Percentiles rank a stretch among this genome's conserved stretches.
Conservation (phyloP, 2,888 invertebrate species). For the Dynastes grantii region DNA sequence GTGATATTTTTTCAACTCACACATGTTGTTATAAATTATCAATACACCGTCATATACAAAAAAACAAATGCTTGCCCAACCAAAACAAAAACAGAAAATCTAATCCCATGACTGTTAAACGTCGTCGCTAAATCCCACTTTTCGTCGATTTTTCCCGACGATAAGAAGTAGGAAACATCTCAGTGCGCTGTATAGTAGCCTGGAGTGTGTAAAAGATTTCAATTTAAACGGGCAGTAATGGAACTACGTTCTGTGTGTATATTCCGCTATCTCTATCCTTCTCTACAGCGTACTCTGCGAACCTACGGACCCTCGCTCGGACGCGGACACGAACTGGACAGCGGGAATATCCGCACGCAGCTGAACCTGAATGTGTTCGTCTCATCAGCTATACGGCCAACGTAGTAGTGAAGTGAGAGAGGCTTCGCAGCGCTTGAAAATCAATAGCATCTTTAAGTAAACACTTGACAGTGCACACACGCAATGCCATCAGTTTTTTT, state of each 20-base stretch:
- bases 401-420: not conserved
- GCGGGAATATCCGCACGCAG: constrained; percentile 41
- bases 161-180: too few relatives aligned
- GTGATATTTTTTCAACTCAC: too few relatives aligned
- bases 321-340: constrained; percentile 52
- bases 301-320: not conserved
- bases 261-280: not conserved
- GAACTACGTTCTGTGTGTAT: constrained; percentile 50
- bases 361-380: not conserved
- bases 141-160: too few relatives aligned
- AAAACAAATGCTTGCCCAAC: too few relatives aligned
- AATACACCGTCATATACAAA: too few relatives aligned
- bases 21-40: too few relatives aligned
- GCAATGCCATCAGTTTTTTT: constrained; percentile 60
- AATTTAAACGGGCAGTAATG: constrained; percentile 67
- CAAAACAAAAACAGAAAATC: too few relatives aligned
- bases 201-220: constrained; percentile 67
- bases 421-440: constrained; percentile 64
- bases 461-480: constrained; percentile 71
- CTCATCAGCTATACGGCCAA: not conserved
- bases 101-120: too few relatives aligned
- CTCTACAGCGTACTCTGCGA: not conserved
- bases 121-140: too few relatives aligned
- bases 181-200: too few relatives aligned
- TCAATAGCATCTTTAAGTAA: constrained; percentile 72